These are phyloP conservation scores for Enteromius fasciolatus DNA, from an alignment of 2,797 vertebrate species.

Conservation along the genomic window DNA sequence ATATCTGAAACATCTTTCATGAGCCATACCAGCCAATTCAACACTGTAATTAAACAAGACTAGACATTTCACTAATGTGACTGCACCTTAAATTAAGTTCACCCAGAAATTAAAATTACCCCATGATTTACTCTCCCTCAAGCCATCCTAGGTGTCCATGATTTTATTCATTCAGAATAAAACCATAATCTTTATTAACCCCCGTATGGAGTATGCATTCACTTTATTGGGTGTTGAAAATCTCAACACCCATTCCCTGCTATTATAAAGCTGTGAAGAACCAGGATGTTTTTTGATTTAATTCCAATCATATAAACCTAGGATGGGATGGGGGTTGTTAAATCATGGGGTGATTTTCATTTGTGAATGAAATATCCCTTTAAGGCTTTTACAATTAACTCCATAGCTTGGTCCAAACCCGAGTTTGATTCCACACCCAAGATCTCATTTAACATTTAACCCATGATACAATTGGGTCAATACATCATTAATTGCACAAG, in stretches of 20 bases:
- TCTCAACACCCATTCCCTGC: no score
- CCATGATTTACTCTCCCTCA: not conserved
- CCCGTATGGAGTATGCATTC: no score
- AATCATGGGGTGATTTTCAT: not conserved
- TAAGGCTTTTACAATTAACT: not conserved
- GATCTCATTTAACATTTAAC: not conserved
- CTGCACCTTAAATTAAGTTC: not conserved
- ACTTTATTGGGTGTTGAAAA: no score
- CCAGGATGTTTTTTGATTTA: no score
- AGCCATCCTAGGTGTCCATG: not conserved
- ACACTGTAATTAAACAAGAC: not conserved
- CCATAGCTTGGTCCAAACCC: not conserved
- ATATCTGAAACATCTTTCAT: slow-evolving; percentile 28
- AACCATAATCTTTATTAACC: not conserved
- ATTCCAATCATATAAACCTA: no score
- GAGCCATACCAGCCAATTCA: slow-evolving; percentile 1
- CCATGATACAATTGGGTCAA: not conserved
- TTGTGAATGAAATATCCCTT: not conserved
- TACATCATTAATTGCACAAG: not conserved
- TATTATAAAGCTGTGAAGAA: no score
- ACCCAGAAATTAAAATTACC: not conserved
- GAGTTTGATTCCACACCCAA: not conserved
- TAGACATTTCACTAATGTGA: not conserved
- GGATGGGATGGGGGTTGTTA: not conserved
- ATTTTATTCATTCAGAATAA: not conserved